Evolutionary conservation across 2,113 vertebrate genomes (phyloP).

Genomic region (Zosterops japonicus): DNA sequence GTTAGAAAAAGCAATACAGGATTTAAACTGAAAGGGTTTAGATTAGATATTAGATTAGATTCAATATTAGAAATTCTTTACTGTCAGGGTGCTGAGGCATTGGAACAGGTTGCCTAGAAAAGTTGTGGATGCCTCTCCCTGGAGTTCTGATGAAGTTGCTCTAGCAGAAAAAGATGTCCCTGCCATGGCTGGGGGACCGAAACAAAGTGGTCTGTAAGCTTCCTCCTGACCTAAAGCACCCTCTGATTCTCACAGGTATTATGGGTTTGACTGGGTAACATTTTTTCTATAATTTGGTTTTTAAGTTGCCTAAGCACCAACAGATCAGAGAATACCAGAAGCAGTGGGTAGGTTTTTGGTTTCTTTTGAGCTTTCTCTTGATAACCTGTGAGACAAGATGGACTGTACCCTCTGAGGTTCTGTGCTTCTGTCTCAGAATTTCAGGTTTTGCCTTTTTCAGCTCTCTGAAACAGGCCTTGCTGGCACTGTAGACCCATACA

Average conservation of each 20-base stretch:
- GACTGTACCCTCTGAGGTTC: not conserved
- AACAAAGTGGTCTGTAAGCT: not conserved
- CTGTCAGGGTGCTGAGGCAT: not conserved
- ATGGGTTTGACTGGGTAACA: not conserved
- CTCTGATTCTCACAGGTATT: not conserved
- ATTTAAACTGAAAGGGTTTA: not conserved
- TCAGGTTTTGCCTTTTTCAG: conserved; percentile 7
- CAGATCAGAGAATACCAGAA: conserved; percentile 3
- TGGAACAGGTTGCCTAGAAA: not conserved
- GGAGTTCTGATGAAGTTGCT: not conserved
- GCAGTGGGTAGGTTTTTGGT: not conserved
- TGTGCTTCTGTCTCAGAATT: not conserved
- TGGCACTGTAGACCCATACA: not conserved
- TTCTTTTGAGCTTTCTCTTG: not conserved
- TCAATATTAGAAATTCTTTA: not conserved
- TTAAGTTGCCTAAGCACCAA: not conserved
- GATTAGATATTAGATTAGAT: not conserved
- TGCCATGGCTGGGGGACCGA: not conserved
- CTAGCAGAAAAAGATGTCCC: not conserved
- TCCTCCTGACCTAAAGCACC: not conserved
- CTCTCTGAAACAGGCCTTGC: not conserved
- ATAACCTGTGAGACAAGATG: not conserved
- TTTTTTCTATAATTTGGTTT: not conserved
- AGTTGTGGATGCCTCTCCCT: not conserved
- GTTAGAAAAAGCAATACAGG: not conserved